Evolutionary conservation across 2,888 invertebrate species (phyloP).

Genomic region (Syritta pipiens): DNA sequence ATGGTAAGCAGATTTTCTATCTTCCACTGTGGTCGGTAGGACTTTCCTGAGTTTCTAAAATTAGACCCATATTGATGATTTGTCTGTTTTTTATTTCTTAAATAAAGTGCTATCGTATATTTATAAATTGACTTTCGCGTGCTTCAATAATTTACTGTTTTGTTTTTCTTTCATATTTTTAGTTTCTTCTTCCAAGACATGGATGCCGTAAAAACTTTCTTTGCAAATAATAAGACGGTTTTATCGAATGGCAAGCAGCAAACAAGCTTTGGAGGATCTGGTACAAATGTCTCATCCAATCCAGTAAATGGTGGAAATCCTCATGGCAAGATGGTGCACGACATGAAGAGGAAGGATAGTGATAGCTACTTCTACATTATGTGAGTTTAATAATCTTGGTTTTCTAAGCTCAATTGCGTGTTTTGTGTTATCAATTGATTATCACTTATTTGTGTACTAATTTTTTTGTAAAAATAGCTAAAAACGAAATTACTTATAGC

Average conservation of each 20-base stretch:
- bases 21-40: no score
- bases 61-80: no score
- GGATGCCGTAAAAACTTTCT: constrained; percentile 76
- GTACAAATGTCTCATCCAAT: constrained; percentile 46
- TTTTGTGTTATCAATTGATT: neutral
- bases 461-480: neutral
- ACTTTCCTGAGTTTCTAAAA: no score
- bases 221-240: constrained; percentile 72
- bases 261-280: constrained; percentile 46
- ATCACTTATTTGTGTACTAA: neutral
- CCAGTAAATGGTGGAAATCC: constrained; percentile 69
- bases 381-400: constrained; percentile 73
- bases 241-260: constrained; percentile 71
- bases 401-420: neutral
- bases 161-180: neutral
- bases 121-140: no score
- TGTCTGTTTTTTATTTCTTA: no score
- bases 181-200: constrained; percentile 61
- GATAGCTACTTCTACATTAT: constrained; percentile 78
- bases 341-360: constrained; percentile 75
- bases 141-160: neutral
- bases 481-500: neutral
- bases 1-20: no score
- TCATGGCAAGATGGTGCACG: constrained; percentile 70
- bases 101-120: no score